Conservation (phyloP, 2,888 invertebrate genomes). For the Apamea epomidion region DNA sequence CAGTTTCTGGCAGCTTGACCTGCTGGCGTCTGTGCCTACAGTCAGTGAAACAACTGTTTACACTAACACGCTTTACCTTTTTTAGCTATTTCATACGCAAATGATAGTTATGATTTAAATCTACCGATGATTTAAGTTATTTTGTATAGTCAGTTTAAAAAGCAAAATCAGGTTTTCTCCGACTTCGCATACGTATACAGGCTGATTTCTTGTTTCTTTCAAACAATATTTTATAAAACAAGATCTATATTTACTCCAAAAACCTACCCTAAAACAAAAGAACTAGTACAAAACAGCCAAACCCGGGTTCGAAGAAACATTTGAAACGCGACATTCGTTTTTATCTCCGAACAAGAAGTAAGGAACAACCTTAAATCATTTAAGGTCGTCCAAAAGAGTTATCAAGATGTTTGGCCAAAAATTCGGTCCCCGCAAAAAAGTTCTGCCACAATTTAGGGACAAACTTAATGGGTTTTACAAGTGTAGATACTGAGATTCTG, state of each 20-base stretch:
- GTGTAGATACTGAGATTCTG: conserved; percentile 25
- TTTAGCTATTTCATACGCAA: not conserved
- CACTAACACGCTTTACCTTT: too few relatives aligned
- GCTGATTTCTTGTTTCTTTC: not conserved
- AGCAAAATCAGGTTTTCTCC: not conserved
- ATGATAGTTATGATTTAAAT: not conserved
- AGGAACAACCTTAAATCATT: conserved; percentile 74
- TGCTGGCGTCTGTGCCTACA: too few relatives aligned
- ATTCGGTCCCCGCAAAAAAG: conserved; percentile 62
- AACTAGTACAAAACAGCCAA: conserved; percentile 3
- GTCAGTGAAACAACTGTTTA: not conserved
- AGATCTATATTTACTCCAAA: not conserved
- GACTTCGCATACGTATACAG: not conserved
- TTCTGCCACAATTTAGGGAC: conserved; percentile 48
- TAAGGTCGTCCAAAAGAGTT: conserved; percentile 72
- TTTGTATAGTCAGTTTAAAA: not conserved
- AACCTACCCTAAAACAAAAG: conserved; percentile 1
- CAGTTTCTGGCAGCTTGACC: too few relatives aligned
- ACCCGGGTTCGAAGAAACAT: conserved; percentile 30
- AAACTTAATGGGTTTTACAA: conserved; percentile 56
- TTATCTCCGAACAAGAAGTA: conserved; percentile 69
- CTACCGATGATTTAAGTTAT: not conserved
- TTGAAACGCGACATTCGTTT: conserved; percentile 56
- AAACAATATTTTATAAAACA: not conserved
- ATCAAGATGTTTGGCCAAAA: conserved; percentile 72